Evolutionary conservation across 2,888 invertebrate species (phyloP).

Genomic region (Formica aserva): DNA sequence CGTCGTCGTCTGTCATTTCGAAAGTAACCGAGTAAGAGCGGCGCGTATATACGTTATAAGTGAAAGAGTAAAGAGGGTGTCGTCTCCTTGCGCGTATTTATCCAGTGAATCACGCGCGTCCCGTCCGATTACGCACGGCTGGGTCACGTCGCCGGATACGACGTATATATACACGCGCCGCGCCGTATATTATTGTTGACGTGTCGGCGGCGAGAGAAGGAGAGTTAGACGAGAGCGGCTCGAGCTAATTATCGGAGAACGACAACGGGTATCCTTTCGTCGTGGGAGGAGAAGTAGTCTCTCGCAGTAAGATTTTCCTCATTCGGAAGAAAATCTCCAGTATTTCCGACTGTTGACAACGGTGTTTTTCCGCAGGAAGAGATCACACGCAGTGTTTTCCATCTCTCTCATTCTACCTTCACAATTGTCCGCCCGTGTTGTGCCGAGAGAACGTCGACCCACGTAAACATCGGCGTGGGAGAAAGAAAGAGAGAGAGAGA

Average conservation of each 20-base stretch:
- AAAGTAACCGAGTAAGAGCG: slow-evolving; percentile 39
- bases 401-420: neutral
- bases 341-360: neutral
- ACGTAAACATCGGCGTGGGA: slow-evolving; percentile 18
- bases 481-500: slow-evolving; percentile 30
- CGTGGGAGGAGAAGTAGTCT: slow-evolving; percentile 4
- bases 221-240: slow-evolving; percentile 50
- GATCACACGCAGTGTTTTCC: neutral
- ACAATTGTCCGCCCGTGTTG: neutral
- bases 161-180: slow-evolving; percentile 38
- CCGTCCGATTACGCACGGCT: slow-evolving; percentile 66
- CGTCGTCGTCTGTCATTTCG: slow-evolving; percentile 31
- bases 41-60: slow-evolving; percentile 27
- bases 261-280: neutral
- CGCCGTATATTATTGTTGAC: slow-evolving; percentile 41
- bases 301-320: neutral
- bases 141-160: slow-evolving; percentile 32
- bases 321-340: neutral
- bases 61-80: slow-evolving; percentile 56
- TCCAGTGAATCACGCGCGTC: slow-evolving; percentile 81
- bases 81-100: slow-evolving; percentile 73
- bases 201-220: slow-evolving; percentile 47
- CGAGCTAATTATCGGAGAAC: neutral
- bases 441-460: neutral
- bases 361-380: neutral